Conservation (phyloP, 2,797 vertebrate species). For the Myotis daubentonii region DNA sequence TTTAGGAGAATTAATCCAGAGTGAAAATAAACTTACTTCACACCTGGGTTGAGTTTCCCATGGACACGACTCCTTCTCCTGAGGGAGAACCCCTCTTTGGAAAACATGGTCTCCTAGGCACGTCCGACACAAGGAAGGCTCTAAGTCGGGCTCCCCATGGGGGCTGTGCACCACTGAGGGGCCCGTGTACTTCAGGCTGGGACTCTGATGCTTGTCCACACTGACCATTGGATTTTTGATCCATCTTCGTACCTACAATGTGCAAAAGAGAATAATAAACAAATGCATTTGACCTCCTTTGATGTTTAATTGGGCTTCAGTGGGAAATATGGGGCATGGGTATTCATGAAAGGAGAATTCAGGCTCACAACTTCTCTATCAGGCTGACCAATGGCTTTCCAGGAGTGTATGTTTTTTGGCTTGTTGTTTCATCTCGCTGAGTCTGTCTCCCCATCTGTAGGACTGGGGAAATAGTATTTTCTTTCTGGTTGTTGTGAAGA, state of each 20-base stretch:
- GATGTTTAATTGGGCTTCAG: not conserved
- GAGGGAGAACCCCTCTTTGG: conserved; percentile 77
- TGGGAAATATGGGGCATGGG: not conserved
- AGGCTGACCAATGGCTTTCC: not conserved
- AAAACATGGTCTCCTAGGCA: conserved; percentile 84
- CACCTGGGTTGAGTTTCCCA: conserved; percentile 84
- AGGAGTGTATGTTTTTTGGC: not conserved
- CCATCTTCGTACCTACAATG: conserved; percentile 94
- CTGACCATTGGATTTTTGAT: conserved; percentile 95
- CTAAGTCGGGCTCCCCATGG: conserved; percentile 87
- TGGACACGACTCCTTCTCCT: conserved; percentile 82
- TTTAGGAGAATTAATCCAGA: not conserved
- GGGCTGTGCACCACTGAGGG: conserved; percentile 86
- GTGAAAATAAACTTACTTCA: conserved; percentile 82
- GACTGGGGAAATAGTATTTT: not conserved
- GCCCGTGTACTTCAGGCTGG: conserved; percentile 89
- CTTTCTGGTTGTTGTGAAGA: not conserved
- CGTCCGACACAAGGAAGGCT: conserved; percentile 83
- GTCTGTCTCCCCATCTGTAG: not conserved
- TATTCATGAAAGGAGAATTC: not conserved
- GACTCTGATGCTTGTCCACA: conserved; percentile 91
- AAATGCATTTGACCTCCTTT: not conserved
- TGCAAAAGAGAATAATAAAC: conserved; percentile 40
- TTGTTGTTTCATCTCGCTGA: not conserved
- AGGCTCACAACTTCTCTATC: not conserved